Base-by-base conservation (phyloP, 2,113 vertebrate species). In the Sakesphorus luctuosus region DNA sequence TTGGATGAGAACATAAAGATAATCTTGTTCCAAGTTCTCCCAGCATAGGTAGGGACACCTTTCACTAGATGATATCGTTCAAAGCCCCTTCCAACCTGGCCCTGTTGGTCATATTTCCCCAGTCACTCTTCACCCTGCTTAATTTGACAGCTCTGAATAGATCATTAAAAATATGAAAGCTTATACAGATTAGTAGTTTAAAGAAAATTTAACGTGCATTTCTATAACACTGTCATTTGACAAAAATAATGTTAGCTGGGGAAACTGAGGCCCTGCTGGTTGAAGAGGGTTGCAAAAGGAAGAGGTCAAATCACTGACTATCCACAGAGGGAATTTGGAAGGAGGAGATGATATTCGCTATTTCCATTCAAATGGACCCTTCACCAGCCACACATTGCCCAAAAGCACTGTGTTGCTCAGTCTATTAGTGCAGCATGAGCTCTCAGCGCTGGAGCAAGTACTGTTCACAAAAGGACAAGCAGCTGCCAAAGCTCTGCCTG, bases 381-480 rank as follows among this genome's bases (percentile, higher is more conserved):
- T 18, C 12, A 7, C 15, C n/a, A 78, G 36, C 5, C 15, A 7
- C 44, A 15, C 4, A 0, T 17, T 29, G 26, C 62, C 69, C 73
- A 21, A 55, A 77, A 5, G 35, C 52, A 29, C 33, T 0, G 1
- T 5, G 1, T 46, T 19, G 3, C 36, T 84, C 62, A 10, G 21
- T 6, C 40, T 13, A 2, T 31, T 0, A 68, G 44, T 1, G 11
- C 52, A 33, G 29, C 7, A 4, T 0, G 4, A 61, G 35, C 53
- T 43, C n/a, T 20, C 35, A 17, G 26, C 0, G 11, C 35, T 16
- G 52, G 11, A 76, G 18, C 35, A 47, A 59, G 18, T 2, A 6
- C 11, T 31, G 35, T 2, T 65, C 8, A 0, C 20, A 50, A 19
- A 33, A 79, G 17, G 56, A 38, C 63, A 66, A 20, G 7, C 9